Evolutionary conservation across 2,797 vertebrate genomes (phyloP), one percentile per base, ranked within the genome.

Genomic region (Pseudochirops corinnae): DNA sequence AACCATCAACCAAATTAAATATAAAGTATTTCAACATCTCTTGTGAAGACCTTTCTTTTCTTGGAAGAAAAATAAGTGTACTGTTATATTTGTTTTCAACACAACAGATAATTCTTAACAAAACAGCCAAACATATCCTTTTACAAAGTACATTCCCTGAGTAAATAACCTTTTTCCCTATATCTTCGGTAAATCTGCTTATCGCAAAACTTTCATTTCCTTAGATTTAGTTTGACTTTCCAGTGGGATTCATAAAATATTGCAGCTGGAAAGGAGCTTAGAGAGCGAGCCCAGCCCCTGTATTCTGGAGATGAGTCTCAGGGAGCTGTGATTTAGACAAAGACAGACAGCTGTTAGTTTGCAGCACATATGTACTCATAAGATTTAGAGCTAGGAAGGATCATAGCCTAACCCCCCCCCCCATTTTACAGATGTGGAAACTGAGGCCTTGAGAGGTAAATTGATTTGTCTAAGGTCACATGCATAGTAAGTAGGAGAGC

Each of bases 371-470:
- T 24, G 9, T 82, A 11, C 39, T 87, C 39, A 9, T n/a, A 39
- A 39, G 24, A 87, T 50, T 50, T 50, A 11, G 18, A 74, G 16
- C n/a, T 24, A 46, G 39, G 46, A 46, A 46, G 39, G 7, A 82
- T 21, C 16, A 39, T 74, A 74, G n/a, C 18, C 67, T 18, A n/a
- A 74, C 39, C 5, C 4, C 33, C 16, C 18, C 52, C 52, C 5
- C 39, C 62, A 31, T 56, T 96, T 95, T 90, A 91, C 5, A 93
- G 52, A 31, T 53, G 52, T 94, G 55, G 67, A 96, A 93, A 95
- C 90, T 50, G 55, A 97, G 39, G n/a, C 87, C 18, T 5, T 60
- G 57, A 28, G 58, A 87, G 10, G 24, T 50, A 87, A 87, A 87
- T 46, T 46, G 9, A 90, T 39, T 92, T 74, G 82, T 12, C 94